Evolutionary conservation across 2,888 invertebrate genomes (phyloP).

Genomic region (Spilarctia lutea): DNA sequence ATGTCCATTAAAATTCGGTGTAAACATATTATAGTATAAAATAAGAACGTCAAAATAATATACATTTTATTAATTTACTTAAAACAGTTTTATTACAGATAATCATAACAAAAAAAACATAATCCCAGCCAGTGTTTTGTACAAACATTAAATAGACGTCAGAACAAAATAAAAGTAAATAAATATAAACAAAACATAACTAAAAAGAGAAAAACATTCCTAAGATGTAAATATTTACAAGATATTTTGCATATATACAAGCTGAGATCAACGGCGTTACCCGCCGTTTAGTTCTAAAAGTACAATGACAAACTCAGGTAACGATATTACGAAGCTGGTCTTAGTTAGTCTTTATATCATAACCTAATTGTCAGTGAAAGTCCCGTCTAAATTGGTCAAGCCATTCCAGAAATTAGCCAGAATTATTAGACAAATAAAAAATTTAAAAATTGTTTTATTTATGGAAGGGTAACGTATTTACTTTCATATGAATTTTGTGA

Average conservation of each 20-base stretch:
- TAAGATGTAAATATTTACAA: neutral
- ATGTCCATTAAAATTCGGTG: neutral
- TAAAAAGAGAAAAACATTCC: neutral
- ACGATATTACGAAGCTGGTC: no score
- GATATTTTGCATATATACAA: neutral
- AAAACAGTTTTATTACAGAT: constrained; percentile 6
- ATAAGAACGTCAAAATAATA: neutral
- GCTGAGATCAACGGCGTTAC: no score
- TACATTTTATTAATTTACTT: constrained; percentile 11
- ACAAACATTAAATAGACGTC: constrained; percentile 8
- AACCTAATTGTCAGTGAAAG: no score
- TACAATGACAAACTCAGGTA: no score
- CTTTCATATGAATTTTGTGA: no score
- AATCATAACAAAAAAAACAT: constrained; percentile 10
- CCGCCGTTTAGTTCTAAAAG: no score
- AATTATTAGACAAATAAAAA: no score
- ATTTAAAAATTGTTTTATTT: no score
- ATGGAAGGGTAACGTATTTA: no score
- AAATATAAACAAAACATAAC: neutral
- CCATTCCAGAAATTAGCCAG: no score
- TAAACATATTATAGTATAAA: constrained; percentile 1
- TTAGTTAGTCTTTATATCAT: no score
- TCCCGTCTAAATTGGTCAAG: no score
- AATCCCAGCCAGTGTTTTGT: neutral
- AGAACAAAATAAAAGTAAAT: constrained; percentile 11